Percentiles rank a stretch among this genome's conserved stretches.
These are phyloP conservation scores for Cepphus grylle DNA, from an alignment of 2,113 vertebrate genomes.

Conservation along the genomic window DNA sequence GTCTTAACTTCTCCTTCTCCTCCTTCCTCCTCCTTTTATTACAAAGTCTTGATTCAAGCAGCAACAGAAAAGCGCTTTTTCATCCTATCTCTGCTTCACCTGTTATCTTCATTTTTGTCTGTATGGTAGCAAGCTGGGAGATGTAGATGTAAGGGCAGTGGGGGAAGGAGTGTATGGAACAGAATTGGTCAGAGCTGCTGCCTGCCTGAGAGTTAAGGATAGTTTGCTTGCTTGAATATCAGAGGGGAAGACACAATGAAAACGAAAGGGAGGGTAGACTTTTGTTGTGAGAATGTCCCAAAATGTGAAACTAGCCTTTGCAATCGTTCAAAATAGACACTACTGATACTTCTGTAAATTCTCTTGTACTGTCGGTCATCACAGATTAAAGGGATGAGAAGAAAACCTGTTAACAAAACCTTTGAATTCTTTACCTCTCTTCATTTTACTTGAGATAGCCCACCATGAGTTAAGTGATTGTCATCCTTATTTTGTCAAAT, in stretches of 20 bases:
- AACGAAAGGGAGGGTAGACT: neutral
- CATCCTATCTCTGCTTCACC: neutral
- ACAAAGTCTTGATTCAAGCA: neutral
- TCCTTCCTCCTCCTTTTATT: neutral
- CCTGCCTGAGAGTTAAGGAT: neutral
- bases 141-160: neutral
- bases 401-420: neutral
- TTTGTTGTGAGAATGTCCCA: neutral
- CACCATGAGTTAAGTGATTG: neutral
- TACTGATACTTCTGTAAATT: neutral
- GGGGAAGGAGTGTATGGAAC: neutral
- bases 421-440: neutral
- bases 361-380: neutral
- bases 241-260: neutral
- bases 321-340: neutral
- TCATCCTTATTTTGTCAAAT: neutral
- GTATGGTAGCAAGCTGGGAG: neutral
- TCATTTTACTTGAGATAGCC: neutral
- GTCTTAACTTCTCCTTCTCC: neutral
- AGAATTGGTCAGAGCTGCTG: neutral
- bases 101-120: neutral
- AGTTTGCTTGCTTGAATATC: neutral
- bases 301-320: neutral
- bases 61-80: neutral
- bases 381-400: neutral